phyloP scores from a whole-genome alignment of 1,140 invertebrate species.

The Muscidifurax raptorellus region DNA sequence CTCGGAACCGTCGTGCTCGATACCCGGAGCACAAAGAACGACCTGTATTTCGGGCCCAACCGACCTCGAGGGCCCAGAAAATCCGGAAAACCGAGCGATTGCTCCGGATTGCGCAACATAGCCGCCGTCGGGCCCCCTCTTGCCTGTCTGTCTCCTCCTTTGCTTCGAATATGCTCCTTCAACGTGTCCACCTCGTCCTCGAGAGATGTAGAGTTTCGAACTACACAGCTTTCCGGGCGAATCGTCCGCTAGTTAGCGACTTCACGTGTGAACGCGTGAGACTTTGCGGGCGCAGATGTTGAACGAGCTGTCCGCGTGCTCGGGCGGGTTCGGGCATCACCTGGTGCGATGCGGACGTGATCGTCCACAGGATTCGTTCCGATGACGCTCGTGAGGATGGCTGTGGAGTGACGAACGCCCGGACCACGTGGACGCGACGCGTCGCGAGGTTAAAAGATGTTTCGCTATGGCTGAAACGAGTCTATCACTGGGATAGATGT shows the following conservation, averaged over 20 bases:
- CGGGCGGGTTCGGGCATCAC: neutral
- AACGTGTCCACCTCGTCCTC: neutral
- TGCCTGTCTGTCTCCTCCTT: neutral
- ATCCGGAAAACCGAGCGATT: conserved; percentile 59
- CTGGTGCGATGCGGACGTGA: neutral
- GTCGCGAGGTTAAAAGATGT: conserved; percentile 33
- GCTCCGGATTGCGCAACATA: conserved; percentile 72
- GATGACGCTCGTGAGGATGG: neutral
- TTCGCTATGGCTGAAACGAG: neutral
- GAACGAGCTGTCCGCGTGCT: neutral
- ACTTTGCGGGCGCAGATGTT: neutral
- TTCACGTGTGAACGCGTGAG: neutral
- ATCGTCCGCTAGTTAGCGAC: neutral
- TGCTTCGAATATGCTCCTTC: neutral
- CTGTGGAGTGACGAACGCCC: neutral
- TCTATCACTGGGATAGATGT: neutral
- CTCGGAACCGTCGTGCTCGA: conserved; percentile 3
- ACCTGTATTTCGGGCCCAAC: conserved; percentile 55
- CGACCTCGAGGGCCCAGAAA: conserved; percentile 47
- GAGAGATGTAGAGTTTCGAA: too few species aligned
- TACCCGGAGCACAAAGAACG: neutral
- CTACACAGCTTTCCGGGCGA: neutral
- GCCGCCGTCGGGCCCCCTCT: conserved; percentile 1
- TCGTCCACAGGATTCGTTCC: neutral
- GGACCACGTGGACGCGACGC: neutral